Evolutionary conservation across 2,113 vertebrate species (phyloP).

Genomic region (Cephalopterus ornatus): DNA sequence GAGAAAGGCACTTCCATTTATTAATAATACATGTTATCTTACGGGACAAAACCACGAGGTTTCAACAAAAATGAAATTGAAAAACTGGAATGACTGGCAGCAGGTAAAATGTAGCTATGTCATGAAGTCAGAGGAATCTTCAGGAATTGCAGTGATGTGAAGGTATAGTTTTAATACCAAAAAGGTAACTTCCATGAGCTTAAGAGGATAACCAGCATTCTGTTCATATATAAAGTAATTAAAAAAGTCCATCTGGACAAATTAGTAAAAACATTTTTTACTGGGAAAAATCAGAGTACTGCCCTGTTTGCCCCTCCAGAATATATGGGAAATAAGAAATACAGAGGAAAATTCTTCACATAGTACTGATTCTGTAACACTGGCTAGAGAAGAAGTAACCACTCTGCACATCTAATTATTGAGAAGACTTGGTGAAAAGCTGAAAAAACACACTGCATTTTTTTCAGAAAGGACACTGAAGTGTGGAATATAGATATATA

Average conservation of each 20-base stretch:
- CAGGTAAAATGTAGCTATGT: background rate
- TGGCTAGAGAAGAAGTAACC: background rate
- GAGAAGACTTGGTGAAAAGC: background rate
- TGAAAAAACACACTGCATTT: background rate
- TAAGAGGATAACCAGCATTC: background rate
- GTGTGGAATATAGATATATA: background rate
- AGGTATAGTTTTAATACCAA: background rate
- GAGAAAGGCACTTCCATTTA: background rate
- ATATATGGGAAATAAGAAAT: background rate
- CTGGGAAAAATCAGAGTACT: background rate
- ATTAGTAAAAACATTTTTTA: background rate
- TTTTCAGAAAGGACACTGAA: background rate
- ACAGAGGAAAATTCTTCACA: background rate
- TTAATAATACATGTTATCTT: background rate
- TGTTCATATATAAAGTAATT: background rate
- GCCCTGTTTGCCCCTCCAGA: background rate
- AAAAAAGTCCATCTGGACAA: background rate
- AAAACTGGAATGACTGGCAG: background rate
- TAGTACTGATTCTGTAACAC: background rate
- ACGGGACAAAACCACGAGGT: background rate
- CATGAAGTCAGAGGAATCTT: background rate
- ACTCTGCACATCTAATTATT: background rate
- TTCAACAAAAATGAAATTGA: no score
- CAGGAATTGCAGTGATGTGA: background rate
- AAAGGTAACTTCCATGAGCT: background rate